Base-by-base conservation (phyloP, 2,113 vertebrate species). In the Thymallus thymallus region DNA sequence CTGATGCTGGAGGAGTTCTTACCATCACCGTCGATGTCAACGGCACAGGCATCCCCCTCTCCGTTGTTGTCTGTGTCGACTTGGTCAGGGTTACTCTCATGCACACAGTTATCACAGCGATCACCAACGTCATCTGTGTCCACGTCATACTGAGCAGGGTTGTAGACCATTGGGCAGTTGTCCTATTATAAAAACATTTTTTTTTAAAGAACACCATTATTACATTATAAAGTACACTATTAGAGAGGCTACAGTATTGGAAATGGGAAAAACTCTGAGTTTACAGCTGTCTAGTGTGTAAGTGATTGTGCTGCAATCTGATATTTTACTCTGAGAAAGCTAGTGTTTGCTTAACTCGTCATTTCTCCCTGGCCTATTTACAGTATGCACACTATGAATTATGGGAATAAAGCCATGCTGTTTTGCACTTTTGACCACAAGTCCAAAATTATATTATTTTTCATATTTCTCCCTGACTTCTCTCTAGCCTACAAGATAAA, bases 11-110 rank as follows among this genome's bases (percentile, higher is more conserved):
- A 41, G 35, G 9, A 41, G 55, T 23, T 64, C 94, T 84, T 90
- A 99, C 98, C 97, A 32, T 99, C 98, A 14, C 98, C 98, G 24
- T 99, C 97, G 18, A 99, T 99, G 88, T 99, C 98, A 29, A 95
- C 87, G 14, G 98, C 96, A 45, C 98, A 99, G 55, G 97, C 96
- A 12, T 99, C 98, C 35, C 98, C 98, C 88, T 99, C 97, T 69
- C 97, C 97, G 0, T 99, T 99, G 87, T 90, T 94, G 87, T 99
- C 98, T 0, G 98, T 99, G 86, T 99, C 97, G 0, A 91, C 94
- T 89, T 99, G 98, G 75, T 98, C 97, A 24, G 97, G 93, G 87
- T 99, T 99, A 83, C 95, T 95, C 89, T 97, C 95, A 77, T 95
- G 96, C 32, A 96, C 94, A 75, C 98, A 99, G 91, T 99, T 99